phyloP scores from a whole-genome alignment of 2,888 invertebrate genomes.

The Tetragonisca angustula region DNA sequence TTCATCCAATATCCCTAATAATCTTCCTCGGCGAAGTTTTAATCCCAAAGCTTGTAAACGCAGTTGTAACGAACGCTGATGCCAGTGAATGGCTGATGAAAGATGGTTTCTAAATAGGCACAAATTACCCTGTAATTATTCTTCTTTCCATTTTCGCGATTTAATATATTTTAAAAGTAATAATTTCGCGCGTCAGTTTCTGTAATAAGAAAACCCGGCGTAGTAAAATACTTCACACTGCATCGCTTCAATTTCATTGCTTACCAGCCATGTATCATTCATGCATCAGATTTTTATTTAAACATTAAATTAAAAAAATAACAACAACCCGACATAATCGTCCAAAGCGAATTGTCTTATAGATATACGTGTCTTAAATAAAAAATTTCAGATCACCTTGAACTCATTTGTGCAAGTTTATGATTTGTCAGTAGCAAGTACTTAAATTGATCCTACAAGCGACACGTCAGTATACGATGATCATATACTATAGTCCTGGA shows the following conservation, averaged over 20 bases:
- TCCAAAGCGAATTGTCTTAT: too few species aligned
- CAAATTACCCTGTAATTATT: neutral
- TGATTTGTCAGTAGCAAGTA: neutral
- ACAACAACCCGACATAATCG: too few species aligned
- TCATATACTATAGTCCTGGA: too few species aligned
- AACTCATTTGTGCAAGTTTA: too few species aligned
- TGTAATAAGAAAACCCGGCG: too few species aligned
- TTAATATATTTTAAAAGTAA: neutral
- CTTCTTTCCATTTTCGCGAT: too few species aligned
- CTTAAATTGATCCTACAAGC: neutral
- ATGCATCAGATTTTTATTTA: too few species aligned
- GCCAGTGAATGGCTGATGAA: neutral
- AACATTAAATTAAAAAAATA: too few species aligned
- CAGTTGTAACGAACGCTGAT: neutral
- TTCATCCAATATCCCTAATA: neutral
- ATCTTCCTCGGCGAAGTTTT: constrained; percentile 4
- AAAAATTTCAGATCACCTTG: neutral
- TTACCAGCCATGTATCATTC: too few species aligned
- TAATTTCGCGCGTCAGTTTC: neutral
- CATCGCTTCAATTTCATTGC: neutral
- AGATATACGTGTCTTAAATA: too few species aligned
- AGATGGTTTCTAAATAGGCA: neutral
- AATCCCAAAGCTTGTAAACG: constrained; percentile 5
- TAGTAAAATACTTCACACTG: neutral
- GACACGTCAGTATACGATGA: too few species aligned